Conservation (phyloP, 2,888 invertebrate genomes). For the Resseliella maxima region DNA sequence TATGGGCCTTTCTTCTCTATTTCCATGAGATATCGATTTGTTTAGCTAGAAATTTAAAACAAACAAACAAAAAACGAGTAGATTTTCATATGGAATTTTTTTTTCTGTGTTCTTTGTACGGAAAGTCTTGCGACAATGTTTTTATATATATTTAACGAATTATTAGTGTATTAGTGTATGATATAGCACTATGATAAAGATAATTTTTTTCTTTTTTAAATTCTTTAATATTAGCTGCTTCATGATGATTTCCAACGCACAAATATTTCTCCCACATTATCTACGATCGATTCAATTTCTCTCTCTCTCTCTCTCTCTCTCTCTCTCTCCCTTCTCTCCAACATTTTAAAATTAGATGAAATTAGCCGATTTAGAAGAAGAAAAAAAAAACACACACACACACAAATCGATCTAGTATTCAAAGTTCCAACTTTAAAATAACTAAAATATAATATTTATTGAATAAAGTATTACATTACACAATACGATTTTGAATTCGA, state of each 20-base stretch:
- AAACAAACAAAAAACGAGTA: conserved; percentile 18
- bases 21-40: conserved; percentile 30
- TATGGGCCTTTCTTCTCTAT: conserved; percentile 48
- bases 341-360: not conserved
- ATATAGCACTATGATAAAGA: conserved; percentile 11
- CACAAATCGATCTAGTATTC: not conserved
- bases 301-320: no score
- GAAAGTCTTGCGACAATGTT: conserved; percentile 42
- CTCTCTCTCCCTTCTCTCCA: no score
- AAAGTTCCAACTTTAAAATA: not conserved
- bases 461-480: conserved; percentile 25
- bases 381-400: no score
- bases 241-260: conserved; percentile 32
- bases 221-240: not conserved
- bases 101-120: conserved; percentile 4
- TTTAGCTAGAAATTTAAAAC: not conserved
- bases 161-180: not conserved
- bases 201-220: not conserved
- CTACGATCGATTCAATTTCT: conserved; percentile 40
- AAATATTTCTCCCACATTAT: conserved; percentile 1
- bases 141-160: conserved; percentile 30
- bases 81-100: not conserved
- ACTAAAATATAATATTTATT: conserved; percentile 31
- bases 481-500: not conserved
- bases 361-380: no score